Evolutionary conservation across 2,113 vertebrate species (phyloP).

Genomic region (Pollachius pollachius): DNA sequence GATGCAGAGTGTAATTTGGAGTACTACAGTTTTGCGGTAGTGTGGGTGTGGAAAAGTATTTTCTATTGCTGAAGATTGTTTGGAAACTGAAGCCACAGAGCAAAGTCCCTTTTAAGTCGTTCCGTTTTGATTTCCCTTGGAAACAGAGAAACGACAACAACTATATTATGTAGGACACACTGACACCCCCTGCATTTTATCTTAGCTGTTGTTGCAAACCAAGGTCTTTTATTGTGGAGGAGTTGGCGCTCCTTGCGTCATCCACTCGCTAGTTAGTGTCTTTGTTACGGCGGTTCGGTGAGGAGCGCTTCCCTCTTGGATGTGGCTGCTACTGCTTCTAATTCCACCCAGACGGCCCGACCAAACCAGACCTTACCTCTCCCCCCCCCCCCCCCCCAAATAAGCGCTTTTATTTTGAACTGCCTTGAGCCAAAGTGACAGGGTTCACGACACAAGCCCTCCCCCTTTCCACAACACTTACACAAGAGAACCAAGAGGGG

Average conservation of each 20-base stretch:
- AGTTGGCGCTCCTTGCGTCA: conserved; percentile 9
- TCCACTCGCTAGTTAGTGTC: conserved; percentile 9
- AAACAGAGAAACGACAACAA: no score
- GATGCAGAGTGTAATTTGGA: no score
- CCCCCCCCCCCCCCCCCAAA: not conserved
- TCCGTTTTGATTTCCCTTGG: no score
- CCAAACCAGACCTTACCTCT: no score
- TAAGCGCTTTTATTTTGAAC: conserved; percentile 1
- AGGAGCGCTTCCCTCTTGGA: not conserved
- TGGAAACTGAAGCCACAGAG: no score
- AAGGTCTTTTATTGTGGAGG: conserved; percentile 7
- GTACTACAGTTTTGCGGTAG: no score
- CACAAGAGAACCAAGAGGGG: conserved; percentile 34
- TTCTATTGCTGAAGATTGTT: no score
- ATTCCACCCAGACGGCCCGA: not conserved
- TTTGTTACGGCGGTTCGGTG: conserved; percentile 18
- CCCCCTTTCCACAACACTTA: conserved; percentile 31
- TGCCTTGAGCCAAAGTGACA: conserved; percentile 46
- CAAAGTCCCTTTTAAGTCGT: no score
- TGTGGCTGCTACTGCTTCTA: conserved; percentile 13
- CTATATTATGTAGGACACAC: no score
- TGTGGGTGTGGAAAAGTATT: no score
- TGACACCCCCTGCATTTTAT: no score
- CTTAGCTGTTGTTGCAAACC: not conserved
- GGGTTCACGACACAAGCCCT: conserved; percentile 15